These are phyloP conservation scores for Bambusicola thoracicus DNA, from an alignment of 2,113 vertebrate species.

Conservation along the genomic window DNA sequence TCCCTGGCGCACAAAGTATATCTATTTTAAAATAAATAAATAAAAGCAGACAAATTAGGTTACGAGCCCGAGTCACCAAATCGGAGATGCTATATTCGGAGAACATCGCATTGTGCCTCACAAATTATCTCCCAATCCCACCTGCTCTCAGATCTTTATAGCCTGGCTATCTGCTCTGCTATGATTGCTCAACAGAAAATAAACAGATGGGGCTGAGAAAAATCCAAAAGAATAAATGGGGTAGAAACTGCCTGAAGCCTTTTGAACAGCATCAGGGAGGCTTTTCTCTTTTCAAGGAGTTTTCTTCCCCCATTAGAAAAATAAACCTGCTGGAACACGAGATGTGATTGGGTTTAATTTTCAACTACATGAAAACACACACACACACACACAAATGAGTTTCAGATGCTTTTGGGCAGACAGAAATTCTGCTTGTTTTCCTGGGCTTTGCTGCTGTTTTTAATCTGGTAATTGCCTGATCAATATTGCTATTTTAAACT, in stretches of 20 bases:
- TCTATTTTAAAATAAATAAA: constrained; percentile 7
- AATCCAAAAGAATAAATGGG: constrained; percentile 66
- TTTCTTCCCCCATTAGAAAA: constrained; percentile 20
- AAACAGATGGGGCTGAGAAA: constrained; percentile 77
- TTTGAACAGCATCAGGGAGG: constrained; percentile 35
- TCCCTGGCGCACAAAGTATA: neutral
- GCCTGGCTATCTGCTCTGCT: constrained; percentile 50
- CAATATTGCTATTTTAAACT: constrained; percentile 44
- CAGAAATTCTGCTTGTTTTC: neutral
- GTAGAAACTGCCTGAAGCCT: constrained; percentile 64
- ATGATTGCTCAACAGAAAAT: constrained; percentile 38
- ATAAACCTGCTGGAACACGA: constrained; percentile 1
- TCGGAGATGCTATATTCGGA: neutral
- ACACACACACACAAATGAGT: neutral
- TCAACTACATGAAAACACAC: neutral
- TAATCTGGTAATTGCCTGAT: constrained; percentile 49
- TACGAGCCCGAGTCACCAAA: neutral
- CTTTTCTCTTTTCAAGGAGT: neutral
- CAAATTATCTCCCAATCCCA: constrained; percentile 60
- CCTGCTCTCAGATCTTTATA: constrained; percentile 58
- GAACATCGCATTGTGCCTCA: constrained; percentile 17
- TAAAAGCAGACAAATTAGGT: constrained; percentile 15
- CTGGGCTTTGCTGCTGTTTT: neutral
- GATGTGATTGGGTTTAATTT: neutral
- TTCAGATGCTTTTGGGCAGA: neutral